Conservation (phyloP, 2,113 vertebrate species). For the Triplophysa siluroides region DNA sequence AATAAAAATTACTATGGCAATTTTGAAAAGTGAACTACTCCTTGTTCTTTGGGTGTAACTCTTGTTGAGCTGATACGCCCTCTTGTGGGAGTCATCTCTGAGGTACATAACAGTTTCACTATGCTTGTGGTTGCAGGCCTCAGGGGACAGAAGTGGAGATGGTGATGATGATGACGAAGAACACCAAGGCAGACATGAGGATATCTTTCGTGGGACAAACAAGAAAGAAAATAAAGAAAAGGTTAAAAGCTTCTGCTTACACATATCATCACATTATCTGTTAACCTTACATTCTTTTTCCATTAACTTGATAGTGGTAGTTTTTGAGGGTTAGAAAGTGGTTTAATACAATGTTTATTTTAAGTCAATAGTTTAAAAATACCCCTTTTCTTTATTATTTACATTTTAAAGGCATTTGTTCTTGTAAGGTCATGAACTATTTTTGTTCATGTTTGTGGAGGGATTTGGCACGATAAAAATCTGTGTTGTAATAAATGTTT, state of each 20-base stretch:
- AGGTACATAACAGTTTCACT: neutral
- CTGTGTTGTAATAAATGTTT: too few relatives aligned
- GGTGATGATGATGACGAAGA: constrained; percentile 70
- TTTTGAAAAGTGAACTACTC: too few relatives aligned
- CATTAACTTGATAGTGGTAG: neutral
- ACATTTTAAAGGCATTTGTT: too few relatives aligned
- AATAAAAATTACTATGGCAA: too few relatives aligned
- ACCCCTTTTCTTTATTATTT: too few relatives aligned
- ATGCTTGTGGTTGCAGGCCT: constrained; percentile 72
- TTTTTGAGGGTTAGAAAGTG: neutral
- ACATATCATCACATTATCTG: neutral
- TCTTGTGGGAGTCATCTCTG: constrained; percentile 4
- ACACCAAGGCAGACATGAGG: constrained; percentile 68
- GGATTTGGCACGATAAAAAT: too few relatives aligned
- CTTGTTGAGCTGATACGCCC: neutral
- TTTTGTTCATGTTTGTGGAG: too few relatives aligned
- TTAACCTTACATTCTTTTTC: too few relatives aligned
- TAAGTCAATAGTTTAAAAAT: too few relatives aligned
- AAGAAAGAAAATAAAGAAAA: constrained; percentile 60
- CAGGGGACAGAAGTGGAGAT: constrained; percentile 85
- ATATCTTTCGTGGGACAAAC: constrained; percentile 61
- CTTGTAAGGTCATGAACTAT: too few relatives aligned
- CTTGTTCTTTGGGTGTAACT: neutral
- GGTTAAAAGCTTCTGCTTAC: neutral
- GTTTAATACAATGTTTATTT: too few relatives aligned